phyloP scores from a whole-genome alignment of 2,797 vertebrate genomes.

The Chaetophractus vellerosus region DNA sequence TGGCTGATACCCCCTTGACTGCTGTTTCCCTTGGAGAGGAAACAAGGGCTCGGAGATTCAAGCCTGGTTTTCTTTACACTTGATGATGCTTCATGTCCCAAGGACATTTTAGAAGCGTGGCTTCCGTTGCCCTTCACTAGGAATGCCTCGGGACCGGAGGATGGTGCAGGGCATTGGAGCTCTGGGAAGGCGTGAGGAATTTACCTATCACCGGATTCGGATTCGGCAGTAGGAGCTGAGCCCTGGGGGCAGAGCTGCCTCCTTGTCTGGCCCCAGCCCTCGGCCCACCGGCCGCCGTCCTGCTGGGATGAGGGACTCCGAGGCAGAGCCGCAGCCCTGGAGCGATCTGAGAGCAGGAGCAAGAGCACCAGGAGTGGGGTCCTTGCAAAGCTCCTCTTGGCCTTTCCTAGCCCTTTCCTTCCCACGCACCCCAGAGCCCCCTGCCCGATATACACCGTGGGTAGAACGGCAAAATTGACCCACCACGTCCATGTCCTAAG shows the following conservation, averaged over 20 bases:
- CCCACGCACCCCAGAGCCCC: not conserved
- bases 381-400: not conserved
- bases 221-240: not conserved
- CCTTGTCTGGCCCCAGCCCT: not conserved
- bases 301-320: not conserved
- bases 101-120: not conserved
- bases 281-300: not conserved
- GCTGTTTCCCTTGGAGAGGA: slow-evolving; percentile 4
- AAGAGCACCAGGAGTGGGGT: not conserved
- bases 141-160: not conserved
- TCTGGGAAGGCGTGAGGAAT: not conserved
- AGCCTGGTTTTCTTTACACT: slow-evolving; percentile 1
- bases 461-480: not conserved
- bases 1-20: not conserved
- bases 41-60: not conserved
- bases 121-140: not conserved
- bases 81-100: not conserved
- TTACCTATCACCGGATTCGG: not conserved
- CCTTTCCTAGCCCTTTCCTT: not conserved
- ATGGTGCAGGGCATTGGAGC: rapidly evolving
- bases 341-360: not conserved
- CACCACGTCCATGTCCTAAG: no score
- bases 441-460: not conserved
- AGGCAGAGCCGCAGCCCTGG: not conserved
- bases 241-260: rapidly evolving